These are phyloP conservation scores for Cerastoderma edule DNA, from an alignment of 2,888 invertebrate species.

Conservation along the genomic window DNA sequence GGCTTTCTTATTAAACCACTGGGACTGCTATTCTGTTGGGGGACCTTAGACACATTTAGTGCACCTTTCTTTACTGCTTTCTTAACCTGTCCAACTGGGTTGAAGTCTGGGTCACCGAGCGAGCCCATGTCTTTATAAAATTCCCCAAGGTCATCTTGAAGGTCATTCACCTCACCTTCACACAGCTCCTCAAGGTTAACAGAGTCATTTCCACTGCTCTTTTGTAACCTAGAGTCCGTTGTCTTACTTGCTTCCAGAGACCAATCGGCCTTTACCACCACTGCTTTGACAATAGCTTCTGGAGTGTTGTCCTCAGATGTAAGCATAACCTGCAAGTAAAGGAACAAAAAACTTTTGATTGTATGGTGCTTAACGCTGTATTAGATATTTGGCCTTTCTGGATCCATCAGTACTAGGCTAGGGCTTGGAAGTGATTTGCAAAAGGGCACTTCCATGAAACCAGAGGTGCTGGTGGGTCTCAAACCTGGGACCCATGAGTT, in stretches of 20 bases:
- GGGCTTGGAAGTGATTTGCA: too few species aligned
- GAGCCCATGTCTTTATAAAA: neutral
- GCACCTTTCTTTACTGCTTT: neutral
- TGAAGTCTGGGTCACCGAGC: neutral
- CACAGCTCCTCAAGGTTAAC: conserved; percentile 4
- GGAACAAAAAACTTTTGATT: neutral
- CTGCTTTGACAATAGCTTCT: neutral
- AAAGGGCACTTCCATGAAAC: too few species aligned
- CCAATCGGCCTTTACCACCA: conserved; percentile 5
- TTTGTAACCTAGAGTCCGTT: neutral
- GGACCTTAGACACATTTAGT: neutral
- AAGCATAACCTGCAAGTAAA: conserved; percentile 14
- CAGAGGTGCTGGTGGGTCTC: too few species aligned
- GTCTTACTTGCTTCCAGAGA: neutral
- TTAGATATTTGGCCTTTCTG: too few species aligned
- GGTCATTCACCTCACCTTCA: conserved; percentile 13
- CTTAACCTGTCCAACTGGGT: neutral
- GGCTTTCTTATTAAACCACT: conserved; percentile 18
- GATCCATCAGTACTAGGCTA: too few species aligned
- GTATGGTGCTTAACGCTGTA: too few species aligned
- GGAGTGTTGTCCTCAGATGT: neutral
- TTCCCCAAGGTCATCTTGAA: conserved; percentile 17
- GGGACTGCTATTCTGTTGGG: neutral
- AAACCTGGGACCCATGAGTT: too few species aligned
- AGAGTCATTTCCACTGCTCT: neutral